These are phyloP conservation scores for Okamejei kenojei DNA, from an alignment of 2,797 vertebrate species.

Conservation along the genomic window DNA sequence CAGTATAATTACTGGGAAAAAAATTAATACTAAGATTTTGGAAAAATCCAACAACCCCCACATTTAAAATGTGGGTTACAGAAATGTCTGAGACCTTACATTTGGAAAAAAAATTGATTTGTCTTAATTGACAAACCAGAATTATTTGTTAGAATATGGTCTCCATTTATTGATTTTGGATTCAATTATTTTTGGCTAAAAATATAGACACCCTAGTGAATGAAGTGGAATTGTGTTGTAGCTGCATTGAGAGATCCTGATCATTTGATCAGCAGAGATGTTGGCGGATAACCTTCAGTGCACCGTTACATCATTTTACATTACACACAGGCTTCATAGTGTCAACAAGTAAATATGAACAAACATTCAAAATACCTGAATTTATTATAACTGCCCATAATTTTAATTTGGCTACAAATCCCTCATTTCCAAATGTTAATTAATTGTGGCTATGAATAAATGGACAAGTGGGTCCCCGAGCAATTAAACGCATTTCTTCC, in stretches of 20 bases:
- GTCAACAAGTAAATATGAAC: neutral
- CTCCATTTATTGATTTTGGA: too few relatives aligned
- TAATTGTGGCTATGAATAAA: slow-evolving; percentile 2
- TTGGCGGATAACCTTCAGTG: neutral
- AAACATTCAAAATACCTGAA: neutral
- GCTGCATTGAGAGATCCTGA: neutral
- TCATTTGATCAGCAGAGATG: neutral
- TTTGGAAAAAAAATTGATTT: too few relatives aligned
- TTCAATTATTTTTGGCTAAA: too few relatives aligned
- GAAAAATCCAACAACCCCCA: too few relatives aligned
- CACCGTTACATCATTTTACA: neutral
- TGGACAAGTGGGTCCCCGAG: slow-evolving; percentile 24
- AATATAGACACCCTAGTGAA: too few relatives aligned
- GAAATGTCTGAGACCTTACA: too few relatives aligned
- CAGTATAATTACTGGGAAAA: too few relatives aligned
- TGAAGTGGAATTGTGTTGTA: too few relatives aligned
- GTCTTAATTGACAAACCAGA: too few relatives aligned
- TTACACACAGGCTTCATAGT: neutral
- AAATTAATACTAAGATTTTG: too few relatives aligned
- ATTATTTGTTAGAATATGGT: too few relatives aligned
- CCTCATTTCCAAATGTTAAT: neutral
- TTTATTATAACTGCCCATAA: slow-evolving; percentile 3
- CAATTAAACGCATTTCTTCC: slow-evolving; percentile 44
- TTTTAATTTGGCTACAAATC: neutral
- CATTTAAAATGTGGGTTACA: too few relatives aligned